A percentile compares a stretch with the other conserved stretches of the same genome.
These are phyloP conservation scores for Microplitis deprimator DNA, from an alignment of 2,888 invertebrate species.

Conservation along the genomic window DNA sequence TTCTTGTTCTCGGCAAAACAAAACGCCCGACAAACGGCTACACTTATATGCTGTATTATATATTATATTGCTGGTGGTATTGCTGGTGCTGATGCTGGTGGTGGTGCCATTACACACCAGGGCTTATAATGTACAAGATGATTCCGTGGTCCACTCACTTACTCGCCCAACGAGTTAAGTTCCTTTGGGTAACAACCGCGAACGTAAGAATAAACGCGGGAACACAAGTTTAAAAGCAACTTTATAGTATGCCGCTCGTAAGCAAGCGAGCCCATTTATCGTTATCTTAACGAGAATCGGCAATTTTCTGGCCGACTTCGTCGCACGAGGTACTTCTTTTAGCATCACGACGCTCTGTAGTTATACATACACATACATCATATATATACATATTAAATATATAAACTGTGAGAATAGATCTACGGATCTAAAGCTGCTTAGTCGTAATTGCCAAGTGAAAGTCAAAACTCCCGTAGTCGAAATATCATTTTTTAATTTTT, in stretches of 20 bases:
- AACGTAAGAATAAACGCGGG: not conserved
- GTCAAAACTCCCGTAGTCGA: conserved; percentile 36
- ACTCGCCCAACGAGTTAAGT: not conserved
- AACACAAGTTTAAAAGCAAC: conserved; percentile 43
- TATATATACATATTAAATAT: not conserved
- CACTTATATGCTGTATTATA: conserved; percentile 10
- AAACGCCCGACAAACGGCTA: conserved; percentile 14
- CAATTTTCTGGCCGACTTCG: conserved; percentile 58
- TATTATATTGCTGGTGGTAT: not conserved
- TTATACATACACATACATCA: conserved; percentile 28
- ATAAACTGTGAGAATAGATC: conserved; percentile 50
- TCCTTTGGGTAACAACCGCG: conserved; percentile 16
- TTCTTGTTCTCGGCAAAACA: not conserved
- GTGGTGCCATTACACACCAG: not conserved
- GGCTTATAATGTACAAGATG: conserved; percentile 19
- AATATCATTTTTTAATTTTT: not conserved
- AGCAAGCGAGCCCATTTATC: conserved; percentile 53
- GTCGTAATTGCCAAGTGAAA: conserved; percentile 67
- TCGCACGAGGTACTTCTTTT: conserved; percentile 46
- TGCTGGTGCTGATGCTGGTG: not conserved
- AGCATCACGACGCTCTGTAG: conserved; percentile 27
- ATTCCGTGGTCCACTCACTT: conserved; percentile 27
- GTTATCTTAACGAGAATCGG: conserved; percentile 66
- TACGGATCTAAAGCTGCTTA: conserved; percentile 46
- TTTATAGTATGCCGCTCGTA: conserved; percentile 48